Evolutionary conservation across 2,113 vertebrate genomes (phyloP).

Genomic region (Syngnathoides biaculeatus): DNA sequence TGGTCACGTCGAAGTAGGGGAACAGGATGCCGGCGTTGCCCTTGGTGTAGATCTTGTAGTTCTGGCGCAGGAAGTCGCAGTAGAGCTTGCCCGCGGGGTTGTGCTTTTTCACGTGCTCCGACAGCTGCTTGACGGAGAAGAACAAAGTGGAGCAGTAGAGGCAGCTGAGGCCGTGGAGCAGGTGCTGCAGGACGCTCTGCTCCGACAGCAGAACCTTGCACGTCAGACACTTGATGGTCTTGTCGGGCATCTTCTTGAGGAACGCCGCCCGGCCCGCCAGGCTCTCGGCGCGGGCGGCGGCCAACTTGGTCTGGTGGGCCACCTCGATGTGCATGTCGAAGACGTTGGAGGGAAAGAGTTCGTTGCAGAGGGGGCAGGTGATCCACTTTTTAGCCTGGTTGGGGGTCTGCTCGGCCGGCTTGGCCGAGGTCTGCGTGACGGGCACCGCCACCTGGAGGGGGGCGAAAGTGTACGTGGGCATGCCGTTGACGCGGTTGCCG

Average conservation of each 20-base stretch:
- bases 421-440: conserved; percentile 66
- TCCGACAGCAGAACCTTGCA: conserved; percentile 86
- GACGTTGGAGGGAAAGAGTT: conserved; percentile 90
- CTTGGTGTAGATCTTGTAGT: conserved; percentile 80
- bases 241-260: conserved; percentile 87
- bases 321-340: conserved; percentile 90
- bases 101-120: conserved; percentile 84
- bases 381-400: conserved; percentile 92
- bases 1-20: conserved; percentile 87
- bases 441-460: conserved; percentile 85
- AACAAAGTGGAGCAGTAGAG: conserved; percentile 88
- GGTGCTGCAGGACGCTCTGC: conserved; percentile 84
- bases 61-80: conserved; percentile 82
- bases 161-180: conserved; percentile 89
- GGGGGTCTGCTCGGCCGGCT: conserved; percentile 63
- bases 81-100: conserved; percentile 80
- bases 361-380: conserved; percentile 90
- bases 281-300: conserved; percentile 58
- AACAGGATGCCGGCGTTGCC: conserved; percentile 80
- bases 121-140: conserved; percentile 82
- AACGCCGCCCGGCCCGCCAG: conserved; percentile 84
- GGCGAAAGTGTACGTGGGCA: conserved; percentile 89
- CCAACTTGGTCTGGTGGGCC: conserved; percentile 77
- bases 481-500: conserved; percentile 89
- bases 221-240: conserved; percentile 82